Percentiles rank a stretch among this genome's conserved stretches.
These are phyloP conservation scores for Drosophila auraria DNA, from an alignment of 1,140 invertebrate genomes.

Conservation along the genomic window DNA sequence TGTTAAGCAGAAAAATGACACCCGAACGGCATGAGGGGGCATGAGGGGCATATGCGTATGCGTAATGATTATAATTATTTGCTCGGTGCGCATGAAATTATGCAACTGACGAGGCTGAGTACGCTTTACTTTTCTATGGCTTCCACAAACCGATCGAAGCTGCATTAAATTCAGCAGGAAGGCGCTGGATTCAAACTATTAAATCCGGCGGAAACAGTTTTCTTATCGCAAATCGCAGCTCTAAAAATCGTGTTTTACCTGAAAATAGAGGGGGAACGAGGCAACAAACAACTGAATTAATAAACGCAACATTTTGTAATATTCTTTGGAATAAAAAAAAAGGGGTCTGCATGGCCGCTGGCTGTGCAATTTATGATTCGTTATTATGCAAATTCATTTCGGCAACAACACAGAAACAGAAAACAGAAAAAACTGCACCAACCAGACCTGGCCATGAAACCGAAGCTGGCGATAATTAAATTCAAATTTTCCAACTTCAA, in stretches of 20 bases:
- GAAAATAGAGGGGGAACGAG: conserved; percentile 34
- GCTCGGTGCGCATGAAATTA: conserved; percentile 78
- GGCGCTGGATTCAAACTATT: background rate
- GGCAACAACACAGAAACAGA: conserved; percentile 21
- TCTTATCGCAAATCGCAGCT: background rate
- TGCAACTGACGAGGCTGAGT: conserved; percentile 56
- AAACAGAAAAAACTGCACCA: conserved; percentile 37
- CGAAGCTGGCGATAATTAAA: conserved; percentile 62
- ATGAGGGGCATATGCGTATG: conserved; percentile 36
- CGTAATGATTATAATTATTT: conserved; percentile 75
- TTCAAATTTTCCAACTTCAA: conserved; percentile 54
- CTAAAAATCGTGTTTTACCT: conserved; percentile 47
- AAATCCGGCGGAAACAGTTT: conserved; percentile 16
- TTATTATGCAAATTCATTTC: conserved; percentile 67
- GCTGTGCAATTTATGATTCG: conserved; percentile 62
- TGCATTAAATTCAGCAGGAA: conserved; percentile 7
- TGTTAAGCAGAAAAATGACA: conserved; percentile 65
- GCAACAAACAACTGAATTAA: conserved; percentile 29
- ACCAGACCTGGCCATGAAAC: conserved; percentile 65
- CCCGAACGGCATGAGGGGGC: background rate
- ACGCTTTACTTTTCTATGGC: conserved; percentile 38
- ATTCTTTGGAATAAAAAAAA: conserved; percentile 14
- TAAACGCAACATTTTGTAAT: conserved; percentile 41
- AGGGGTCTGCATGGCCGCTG: conserved; percentile 9
- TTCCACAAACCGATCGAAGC: conserved; percentile 22